Base-by-base conservation (phyloP, 2,797 vertebrate species). In the Phaenicophaeus curvirostris region DNA sequence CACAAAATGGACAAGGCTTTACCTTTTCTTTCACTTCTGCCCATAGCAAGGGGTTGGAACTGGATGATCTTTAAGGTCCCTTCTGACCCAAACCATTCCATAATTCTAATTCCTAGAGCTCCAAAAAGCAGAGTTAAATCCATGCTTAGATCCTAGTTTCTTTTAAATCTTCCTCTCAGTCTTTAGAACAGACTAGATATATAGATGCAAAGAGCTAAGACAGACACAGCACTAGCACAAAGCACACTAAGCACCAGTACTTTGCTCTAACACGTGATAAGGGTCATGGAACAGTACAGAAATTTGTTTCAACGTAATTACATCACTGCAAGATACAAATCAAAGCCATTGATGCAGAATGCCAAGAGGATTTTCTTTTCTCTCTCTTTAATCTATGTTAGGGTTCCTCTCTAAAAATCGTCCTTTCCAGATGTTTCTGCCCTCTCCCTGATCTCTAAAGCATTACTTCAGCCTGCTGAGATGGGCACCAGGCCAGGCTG, bases 401-500 rank as follows among this genome's bases (percentile, higher is more conserved):
- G 37, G 90, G 30, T 15, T 85, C 27, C n/a, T 54, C 39, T 37
- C 33, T 83, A 3, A 63, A 68, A 35, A 14, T 11, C 62, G 53
- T 62, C 67, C 15, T 24, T 50, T 85, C 53, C 68, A 51, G 81
- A 5, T 67, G 44, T 48, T 82, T 51, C 74, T 58, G 46, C 46
- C 48, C 68, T 27, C 6, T 73, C 63, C 55, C n/a, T 27, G 53
- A 21, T 78, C 83, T 77, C 59, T 11, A 27, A 14, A 53, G 78
- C 33, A 17, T 50, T 54, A 23, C 71, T 84, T 31, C 75, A 85
- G 67, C 63, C 65, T 57, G 77, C 46, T 44, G 11, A 39, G 69
- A 83, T 19, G 65, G 94, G 91, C 86, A 39, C 4, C 48, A 35
- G 72, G 65, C 92, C 93, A 90, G 91, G 68, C 68, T 85, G 58